phyloP scores from a whole-genome alignment of 2,888 invertebrate species.

The Allacma fusca region DNA sequence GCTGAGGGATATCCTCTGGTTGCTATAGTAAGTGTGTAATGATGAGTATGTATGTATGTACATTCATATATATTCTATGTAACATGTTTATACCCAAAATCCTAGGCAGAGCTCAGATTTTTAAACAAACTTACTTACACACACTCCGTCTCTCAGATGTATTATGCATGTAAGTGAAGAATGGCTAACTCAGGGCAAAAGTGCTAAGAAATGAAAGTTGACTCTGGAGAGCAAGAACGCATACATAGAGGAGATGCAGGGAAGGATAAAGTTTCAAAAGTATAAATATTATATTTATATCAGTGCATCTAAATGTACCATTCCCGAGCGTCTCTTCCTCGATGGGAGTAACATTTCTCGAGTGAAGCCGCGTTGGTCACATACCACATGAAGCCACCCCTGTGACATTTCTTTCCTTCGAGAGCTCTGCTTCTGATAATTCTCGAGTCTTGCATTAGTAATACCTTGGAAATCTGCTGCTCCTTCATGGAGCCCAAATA shows the following conservation, averaged over 20 bases:
- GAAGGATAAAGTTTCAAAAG: background rate
- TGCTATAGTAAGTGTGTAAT: too few relatives aligned
- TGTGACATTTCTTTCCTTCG: constrained; percentile 9
- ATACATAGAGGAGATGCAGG: background rate
- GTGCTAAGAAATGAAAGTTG: background rate
- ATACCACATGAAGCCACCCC: constrained; percentile 1
- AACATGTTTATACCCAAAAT: too few relatives aligned
- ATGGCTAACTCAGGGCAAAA: background rate
- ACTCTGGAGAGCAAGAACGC: background rate
- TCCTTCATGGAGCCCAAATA: too few relatives aligned
- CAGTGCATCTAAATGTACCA: background rate
- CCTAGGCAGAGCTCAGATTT: too few relatives aligned
- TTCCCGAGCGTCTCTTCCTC: background rate
- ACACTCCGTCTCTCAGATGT: too few relatives aligned
- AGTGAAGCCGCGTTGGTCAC: constrained; percentile 19
- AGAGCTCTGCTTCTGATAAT: background rate
- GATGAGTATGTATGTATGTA: too few relatives aligned
- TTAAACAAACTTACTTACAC: too few relatives aligned
- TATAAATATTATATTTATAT: constrained; percentile 7
- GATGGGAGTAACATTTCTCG: background rate
- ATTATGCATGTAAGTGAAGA: background rate
- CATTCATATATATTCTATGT: too few relatives aligned
- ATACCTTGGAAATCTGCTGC: too few relatives aligned
- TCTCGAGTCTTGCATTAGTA: background rate
- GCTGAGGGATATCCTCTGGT: too few relatives aligned